phyloP scores from a whole-genome alignment of 2,797 vertebrate species.

The Amblyraja radiata region DNA sequence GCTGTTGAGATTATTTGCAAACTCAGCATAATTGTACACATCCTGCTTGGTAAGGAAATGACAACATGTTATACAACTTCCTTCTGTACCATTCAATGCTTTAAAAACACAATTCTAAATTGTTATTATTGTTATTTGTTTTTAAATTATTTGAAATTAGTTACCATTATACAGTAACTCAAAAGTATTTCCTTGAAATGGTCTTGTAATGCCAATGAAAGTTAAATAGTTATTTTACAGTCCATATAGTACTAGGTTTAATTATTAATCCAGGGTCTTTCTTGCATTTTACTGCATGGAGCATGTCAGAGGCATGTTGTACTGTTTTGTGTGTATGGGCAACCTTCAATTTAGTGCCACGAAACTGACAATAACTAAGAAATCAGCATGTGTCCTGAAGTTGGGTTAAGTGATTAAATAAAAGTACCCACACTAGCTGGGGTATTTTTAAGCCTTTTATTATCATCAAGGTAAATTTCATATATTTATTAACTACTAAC shows the following conservation, averaged over 20 bases:
- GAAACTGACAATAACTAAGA: too few relatives aligned
- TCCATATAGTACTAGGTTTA: not conserved
- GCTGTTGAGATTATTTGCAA: constrained; percentile 21
- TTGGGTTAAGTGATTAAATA: too few relatives aligned
- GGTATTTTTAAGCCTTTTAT: too few relatives aligned
- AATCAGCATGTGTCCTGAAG: too few relatives aligned
- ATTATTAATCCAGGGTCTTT: not conserved
- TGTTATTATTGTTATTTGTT: not conserved
- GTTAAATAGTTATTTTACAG: not conserved
- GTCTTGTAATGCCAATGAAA: not conserved
- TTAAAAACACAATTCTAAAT: not conserved
- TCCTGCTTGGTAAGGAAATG: constrained; percentile 30
- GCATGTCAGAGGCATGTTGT: not conserved
- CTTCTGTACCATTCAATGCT: not conserved
- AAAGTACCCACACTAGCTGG: too few relatives aligned
- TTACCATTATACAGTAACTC: not conserved
- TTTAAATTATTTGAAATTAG: not conserved
- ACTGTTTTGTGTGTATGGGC: not conserved
- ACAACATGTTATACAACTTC: not conserved
- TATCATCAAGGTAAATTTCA: too few relatives aligned
- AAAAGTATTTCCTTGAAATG: not conserved
- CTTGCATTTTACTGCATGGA: not conserved
- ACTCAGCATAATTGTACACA: constrained; percentile 17
- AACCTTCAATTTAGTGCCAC: too few relatives aligned
- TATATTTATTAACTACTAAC: too few relatives aligned